Evolutionary conservation across 1,140 invertebrate species (phyloP).

Genomic region (Neodiprion lecontei): DNA sequence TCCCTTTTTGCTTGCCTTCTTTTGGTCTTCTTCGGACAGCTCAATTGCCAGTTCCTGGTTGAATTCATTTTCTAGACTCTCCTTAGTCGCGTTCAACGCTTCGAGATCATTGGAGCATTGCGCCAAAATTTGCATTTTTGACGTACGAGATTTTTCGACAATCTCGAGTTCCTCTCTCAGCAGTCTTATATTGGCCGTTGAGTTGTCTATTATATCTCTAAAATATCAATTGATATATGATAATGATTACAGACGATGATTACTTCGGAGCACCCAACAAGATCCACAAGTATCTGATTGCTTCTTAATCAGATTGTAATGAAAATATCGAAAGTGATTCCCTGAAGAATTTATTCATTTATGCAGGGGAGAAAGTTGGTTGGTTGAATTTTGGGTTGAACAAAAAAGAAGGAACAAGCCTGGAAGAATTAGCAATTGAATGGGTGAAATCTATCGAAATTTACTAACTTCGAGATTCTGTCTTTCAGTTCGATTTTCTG

Average conservation of each 20-base stretch:
- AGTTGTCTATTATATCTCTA: conserved; percentile 95
- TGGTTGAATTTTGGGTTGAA: too few relatives aligned
- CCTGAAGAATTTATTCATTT: too few relatives aligned
- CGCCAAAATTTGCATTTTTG: conserved; percentile 90
- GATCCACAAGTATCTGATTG: too few relatives aligned
- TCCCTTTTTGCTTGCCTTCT: conserved; percentile 47
- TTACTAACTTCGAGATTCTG: too few relatives aligned
- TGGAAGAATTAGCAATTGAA: too few relatives aligned
- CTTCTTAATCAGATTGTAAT: too few relatives aligned
- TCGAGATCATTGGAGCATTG: conserved; percentile 93
- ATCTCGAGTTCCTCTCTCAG: conserved; percentile 94
- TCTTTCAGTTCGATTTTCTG: too few relatives aligned
- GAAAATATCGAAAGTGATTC: too few relatives aligned
- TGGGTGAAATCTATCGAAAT: too few relatives aligned
- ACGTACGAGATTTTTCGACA: conserved; percentile 88
- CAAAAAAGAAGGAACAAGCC: too few relatives aligned
- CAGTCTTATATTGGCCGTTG: conserved; percentile 92
- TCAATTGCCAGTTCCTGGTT: conserved; percentile 88
- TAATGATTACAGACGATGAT: not conserved
- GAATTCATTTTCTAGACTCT: conserved; percentile 88
- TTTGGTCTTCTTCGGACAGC: conserved; percentile 78
- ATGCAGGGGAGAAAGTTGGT: too few relatives aligned
- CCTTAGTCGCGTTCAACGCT: conserved; percentile 94
- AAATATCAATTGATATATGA: conserved; percentile 35
- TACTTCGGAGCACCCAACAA: too few relatives aligned